Conservation (phyloP, 1,140 invertebrate genomes). For the Physella acuta region DNA sequence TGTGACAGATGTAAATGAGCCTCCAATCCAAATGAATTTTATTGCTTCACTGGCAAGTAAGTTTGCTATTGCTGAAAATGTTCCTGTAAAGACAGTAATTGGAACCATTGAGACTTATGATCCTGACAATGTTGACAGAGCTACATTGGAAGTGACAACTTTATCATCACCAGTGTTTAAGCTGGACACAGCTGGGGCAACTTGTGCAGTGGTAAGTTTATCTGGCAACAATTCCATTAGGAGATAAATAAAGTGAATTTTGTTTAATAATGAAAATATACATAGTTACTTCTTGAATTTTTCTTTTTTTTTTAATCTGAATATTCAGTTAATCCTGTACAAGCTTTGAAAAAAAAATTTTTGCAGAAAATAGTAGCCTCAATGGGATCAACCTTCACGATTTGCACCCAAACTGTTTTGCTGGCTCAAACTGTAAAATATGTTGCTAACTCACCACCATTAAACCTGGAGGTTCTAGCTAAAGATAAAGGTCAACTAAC, state of each 20-base stretch:
- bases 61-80: constrained; percentile 29
- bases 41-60: not conserved
- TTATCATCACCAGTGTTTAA: constrained; percentile 21
- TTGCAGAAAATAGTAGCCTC: no score
- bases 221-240: not conserved
- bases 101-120: constrained; percentile 27
- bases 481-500: constrained; percentile 26
- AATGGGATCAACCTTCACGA: constrained; percentile 10
- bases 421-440: constrained; percentile 28
- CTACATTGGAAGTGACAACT: constrained; percentile 23
- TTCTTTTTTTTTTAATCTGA: no score
- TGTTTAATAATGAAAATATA: not conserved
- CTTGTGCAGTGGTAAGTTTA: constrained; percentile 20
- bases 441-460: constrained; percentile 9
- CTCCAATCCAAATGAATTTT: constrained; percentile 14
- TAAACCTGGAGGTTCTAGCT: constrained; percentile 19
- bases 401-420: constrained; percentile 25
- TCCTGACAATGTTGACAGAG: constrained; percentile 31
- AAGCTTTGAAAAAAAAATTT: no score
- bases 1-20: constrained; percentile 32
- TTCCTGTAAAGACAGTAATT: constrained; percentile 20
- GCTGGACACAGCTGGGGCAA: constrained; percentile 20
- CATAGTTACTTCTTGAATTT: no score
- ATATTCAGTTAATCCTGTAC: no score
- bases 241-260: not conserved